Percentiles rank a stretch among this genome's conserved stretches.
Evolutionary conservation across 2,797 vertebrate species (phyloP).

Genomic region (Clamator glandarius): DNA sequence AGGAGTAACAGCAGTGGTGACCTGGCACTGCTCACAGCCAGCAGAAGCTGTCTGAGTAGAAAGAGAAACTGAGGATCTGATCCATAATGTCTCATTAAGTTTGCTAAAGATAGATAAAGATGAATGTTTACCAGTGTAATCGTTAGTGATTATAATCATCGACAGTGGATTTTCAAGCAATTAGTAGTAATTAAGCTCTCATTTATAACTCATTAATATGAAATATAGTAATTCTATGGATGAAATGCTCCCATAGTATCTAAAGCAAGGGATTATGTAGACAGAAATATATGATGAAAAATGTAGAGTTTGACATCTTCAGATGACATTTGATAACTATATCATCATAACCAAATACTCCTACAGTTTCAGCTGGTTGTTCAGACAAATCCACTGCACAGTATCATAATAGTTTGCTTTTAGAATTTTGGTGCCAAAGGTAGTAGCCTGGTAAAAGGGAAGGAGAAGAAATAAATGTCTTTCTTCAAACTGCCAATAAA

Average conservation of each 20-base stretch:
- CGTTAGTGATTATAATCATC: constrained; percentile 39
- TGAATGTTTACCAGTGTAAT: constrained; percentile 49
- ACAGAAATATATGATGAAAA: not conserved
- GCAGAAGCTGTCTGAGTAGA: not conserved
- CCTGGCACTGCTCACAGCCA: too few relatives aligned
- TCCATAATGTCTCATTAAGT: constrained; percentile 42
- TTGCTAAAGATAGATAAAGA: constrained; percentile 48
- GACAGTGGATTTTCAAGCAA: constrained; percentile 64
- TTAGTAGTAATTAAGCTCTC: constrained; percentile 62
- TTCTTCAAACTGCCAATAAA: not conserved
- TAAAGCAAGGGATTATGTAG: constrained; percentile 30
- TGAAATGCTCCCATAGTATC: not conserved
- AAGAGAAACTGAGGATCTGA: not conserved
- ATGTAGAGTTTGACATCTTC: constrained; percentile 2
- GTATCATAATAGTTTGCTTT: not conserved
- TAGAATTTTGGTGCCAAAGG: not conserved
- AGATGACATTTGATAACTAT: constrained; percentile 23
- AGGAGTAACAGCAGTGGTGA: not conserved
- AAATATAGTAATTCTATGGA: constrained; percentile 49
- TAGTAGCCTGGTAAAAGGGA: not conserved
- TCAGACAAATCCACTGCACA: not conserved
- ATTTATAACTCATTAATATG: constrained; percentile 63
- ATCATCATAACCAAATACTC: not conserved
- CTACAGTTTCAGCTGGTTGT: constrained; percentile 7
- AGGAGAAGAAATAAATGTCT: not conserved